A percentile compares a stretch with the other conserved stretches of the same genome.
Conservation (phyloP, 1,140 invertebrate genomes). For the Calliopsis andreniformis region DNA sequence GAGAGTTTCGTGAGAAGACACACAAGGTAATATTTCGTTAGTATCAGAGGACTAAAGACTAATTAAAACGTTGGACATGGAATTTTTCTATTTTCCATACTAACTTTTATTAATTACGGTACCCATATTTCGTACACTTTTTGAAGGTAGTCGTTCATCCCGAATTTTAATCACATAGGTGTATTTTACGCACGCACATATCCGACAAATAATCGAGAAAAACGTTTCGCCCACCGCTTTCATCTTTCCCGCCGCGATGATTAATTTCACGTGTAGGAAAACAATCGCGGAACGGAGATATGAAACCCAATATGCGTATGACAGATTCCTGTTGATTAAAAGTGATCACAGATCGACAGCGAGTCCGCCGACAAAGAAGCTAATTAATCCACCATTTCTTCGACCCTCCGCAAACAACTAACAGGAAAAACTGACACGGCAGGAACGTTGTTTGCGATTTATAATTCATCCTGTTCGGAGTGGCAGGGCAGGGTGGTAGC, state of each 20-base stretch:
- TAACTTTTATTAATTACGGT: constrained; percentile 22
- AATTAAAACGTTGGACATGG: no score
- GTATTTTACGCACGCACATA: no score
- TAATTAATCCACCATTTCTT: constrained; percentile 33
- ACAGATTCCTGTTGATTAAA: neutral
- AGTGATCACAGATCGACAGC: neutral
- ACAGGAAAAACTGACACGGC: neutral
- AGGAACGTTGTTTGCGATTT: constrained; percentile 16
- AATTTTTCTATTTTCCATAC: no score
- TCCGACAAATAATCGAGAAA: no score
- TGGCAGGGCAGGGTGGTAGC: neutral
- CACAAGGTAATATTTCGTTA: no score
- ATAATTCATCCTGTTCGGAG: constrained; percentile 24
- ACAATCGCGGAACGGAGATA: neutral
- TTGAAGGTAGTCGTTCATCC: no score
- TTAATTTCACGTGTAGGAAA: neutral
- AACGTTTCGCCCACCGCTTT: constrained; percentile 1
- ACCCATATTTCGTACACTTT: neutral
- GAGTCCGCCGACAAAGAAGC: neutral
- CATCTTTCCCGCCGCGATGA: neutral
- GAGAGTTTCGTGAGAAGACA: no score
- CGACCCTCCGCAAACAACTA: constrained; percentile 3
- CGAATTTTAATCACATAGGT: no score
- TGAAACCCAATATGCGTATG: neutral
- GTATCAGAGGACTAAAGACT: no score